Base-by-base conservation (phyloP, 1,140 invertebrate genomes). In the Neuroterus valhalla region DNA sequence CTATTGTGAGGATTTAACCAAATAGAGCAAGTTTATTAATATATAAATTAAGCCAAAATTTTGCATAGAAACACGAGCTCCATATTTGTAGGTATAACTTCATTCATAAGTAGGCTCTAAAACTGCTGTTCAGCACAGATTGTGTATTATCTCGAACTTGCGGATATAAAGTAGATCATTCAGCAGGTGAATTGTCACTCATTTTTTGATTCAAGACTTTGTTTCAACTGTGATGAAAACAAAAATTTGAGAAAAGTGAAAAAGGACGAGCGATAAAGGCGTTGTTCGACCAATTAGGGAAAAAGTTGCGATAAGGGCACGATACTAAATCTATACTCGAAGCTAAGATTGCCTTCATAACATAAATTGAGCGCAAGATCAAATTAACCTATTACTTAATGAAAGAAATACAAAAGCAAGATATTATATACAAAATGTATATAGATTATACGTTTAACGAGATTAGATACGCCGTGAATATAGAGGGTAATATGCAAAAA, bases 321-420 rank as follows among this genome's bases (percentile, higher is more conserved):
- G 52, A 21, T 55, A 62, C 31, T 62, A 62, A 62, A 38, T 38
- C 55, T 62, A 23, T 62, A 38, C 55, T 15, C 23, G 21, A 76
- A 66, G 67, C 78, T 81, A 66, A 78, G 81, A 86, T 90, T 90
- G 89, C 89, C 89, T 89, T 89, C 78, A 81, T 85, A 84, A 87
- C 77, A 72, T 86, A 81, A 88, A 87, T 86, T 87, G 89, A 90
- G 89, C 89, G 82, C 85, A 88, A 88, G 87, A 90, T 90, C 89
- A 90, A 90, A 90, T 82, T 84, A 82, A 81, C 76, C 73, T 80
- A 68, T 85, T 84, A 84, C 81, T 83, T 70, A 82, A 84, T 80
- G 62, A 70, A 75, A 44, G 78, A 69, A 78, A 78, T 42, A 74
- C 70, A 81, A 70, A 38, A 81, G 76, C 74, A 66, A 79, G 45